Base-by-base conservation (phyloP, 2,797 vertebrate species). In the Smutsia temminckii region DNA sequence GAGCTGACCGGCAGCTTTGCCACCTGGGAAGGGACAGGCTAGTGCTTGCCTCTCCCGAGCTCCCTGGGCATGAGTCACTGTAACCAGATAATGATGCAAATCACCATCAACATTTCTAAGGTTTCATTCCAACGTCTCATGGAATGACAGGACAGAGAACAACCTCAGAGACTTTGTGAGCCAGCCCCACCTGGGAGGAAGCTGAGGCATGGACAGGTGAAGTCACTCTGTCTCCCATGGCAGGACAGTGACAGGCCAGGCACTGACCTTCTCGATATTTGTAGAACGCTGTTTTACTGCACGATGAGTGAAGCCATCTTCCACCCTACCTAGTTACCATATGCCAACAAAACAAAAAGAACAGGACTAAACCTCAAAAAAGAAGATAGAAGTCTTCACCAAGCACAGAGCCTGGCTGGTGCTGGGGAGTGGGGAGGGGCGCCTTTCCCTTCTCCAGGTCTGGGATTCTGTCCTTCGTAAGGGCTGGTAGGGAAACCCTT, bases 11-110 rank as follows among this genome's bases (percentile, higher is more conserved):
- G 42, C 34, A 4, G 95, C 69, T 84, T 29, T 85, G 74, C 93
- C 92, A 83, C 88, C 87, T 77, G 95, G 87, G 91, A 75, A 89
- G 78, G 88, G 81, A 80, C 96, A 97, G 92, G 96, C 84, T 77
- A 5, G 71, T 25, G 53, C 96, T 96, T 83, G 94, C 71, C 64
- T 74, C 57, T 40, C 84, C 71, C 0, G 0, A 89, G 88, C 79
- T 90, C 83, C 69, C 85, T 1, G 6, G 90, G 78, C 63, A 32
- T 91, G 81, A 94, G 85, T 97, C 97, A 97, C 88, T 1, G 94
- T 64, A 88, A 93, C 85, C 40, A 94, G 95, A 95, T 97, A 88
- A 83, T 42, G 72, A 91, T 92, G 92, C 81, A 83, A 89, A 79
- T 87, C 85, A 3, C 78, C 9, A 77, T 87, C 85, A 59, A 53